Evolutionary conservation across 2,797 vertebrate species (phyloP).

Genomic region (Pseudochaenichthys georgianus): DNA sequence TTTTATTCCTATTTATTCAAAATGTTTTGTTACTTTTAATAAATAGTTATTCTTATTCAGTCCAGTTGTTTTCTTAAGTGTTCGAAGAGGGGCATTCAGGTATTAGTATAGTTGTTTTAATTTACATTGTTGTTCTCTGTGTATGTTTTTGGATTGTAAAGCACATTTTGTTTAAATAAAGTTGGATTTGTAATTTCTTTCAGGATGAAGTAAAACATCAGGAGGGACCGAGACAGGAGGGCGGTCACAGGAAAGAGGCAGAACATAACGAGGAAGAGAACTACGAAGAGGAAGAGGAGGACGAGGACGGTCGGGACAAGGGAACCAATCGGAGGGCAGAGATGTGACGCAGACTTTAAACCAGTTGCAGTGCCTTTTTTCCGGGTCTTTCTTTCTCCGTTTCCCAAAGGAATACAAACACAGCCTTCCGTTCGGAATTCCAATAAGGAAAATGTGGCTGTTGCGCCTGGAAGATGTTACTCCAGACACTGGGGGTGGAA

Average conservation of each 20-base stretch:
- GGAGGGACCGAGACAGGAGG: slow-evolving; percentile 77
- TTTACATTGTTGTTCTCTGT: too few species aligned
- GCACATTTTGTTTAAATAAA: too few species aligned
- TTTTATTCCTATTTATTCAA: too few species aligned
- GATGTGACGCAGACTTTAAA: slow-evolving; percentile 84
- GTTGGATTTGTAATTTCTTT: slow-evolving; percentile 1
- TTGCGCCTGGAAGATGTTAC: slow-evolving; percentile 38
- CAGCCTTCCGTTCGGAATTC: slow-evolving; percentile 55
- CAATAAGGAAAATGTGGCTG: slow-evolving; percentile 43
- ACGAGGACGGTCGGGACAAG: slow-evolving; percentile 82
- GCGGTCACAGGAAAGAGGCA: slow-evolving; percentile 73
- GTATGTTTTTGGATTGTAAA: too few species aligned
- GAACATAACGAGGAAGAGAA: slow-evolving; percentile 87
- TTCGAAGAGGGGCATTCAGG: too few species aligned
- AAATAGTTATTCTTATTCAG: too few species aligned
- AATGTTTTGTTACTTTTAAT: too few species aligned
- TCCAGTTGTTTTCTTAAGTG: too few species aligned
- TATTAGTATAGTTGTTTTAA: too few species aligned
- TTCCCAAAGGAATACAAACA: slow-evolving; percentile 54
- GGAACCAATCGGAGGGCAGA: slow-evolving; percentile 89
- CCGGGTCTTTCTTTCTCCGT: slow-evolving; percentile 34
- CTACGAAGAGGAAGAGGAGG: slow-evolving; percentile 92
- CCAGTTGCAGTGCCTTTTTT: slow-evolving; percentile 55
- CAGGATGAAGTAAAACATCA: slow-evolving; percentile 79
- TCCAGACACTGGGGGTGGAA: slow-evolving; percentile 56